phyloP scores from a whole-genome alignment of 2,797 vertebrate species.

The Chloroceryle inda region DNA sequence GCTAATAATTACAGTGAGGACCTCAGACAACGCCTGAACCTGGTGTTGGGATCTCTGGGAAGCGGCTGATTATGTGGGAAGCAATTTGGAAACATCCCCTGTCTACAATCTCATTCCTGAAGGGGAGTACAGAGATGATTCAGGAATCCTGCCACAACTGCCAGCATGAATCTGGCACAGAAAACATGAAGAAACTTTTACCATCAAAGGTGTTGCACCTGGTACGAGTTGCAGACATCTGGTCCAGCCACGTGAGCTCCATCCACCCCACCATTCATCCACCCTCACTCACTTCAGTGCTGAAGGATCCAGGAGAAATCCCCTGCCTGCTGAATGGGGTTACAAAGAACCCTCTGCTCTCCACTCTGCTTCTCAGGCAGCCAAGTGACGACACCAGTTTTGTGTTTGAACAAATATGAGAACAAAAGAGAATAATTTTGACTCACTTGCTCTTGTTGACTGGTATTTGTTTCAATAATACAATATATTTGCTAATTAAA shows the following conservation, averaged over 20 bases:
- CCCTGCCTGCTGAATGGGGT: background rate
- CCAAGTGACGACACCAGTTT: background rate
- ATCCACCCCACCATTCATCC: background rate
- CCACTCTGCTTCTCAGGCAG: background rate
- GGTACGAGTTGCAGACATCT: accelerated
- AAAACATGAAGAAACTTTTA: background rate
- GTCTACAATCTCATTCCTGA: background rate
- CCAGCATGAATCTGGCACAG: background rate
- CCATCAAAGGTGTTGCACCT: background rate
- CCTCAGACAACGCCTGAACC: background rate
- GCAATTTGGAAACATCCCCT: background rate
- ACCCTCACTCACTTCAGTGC: background rate
- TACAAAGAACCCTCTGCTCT: background rate
- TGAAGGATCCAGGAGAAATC: background rate
- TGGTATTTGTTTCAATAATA: background rate
- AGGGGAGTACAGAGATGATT: background rate
- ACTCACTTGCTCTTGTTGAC: background rate
- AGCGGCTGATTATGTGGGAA: background rate
- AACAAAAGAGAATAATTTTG: background rate
- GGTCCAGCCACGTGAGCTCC: background rate
- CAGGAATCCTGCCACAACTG: background rate
- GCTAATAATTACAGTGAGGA: background rate
- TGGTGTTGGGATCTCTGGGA: background rate
- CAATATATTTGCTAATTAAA: slow-evolving; percentile 28
- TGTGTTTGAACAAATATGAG: background rate